Evolutionary conservation across 2,888 invertebrate species (phyloP).

Genomic region (Baronia brevicornis): DNA sequence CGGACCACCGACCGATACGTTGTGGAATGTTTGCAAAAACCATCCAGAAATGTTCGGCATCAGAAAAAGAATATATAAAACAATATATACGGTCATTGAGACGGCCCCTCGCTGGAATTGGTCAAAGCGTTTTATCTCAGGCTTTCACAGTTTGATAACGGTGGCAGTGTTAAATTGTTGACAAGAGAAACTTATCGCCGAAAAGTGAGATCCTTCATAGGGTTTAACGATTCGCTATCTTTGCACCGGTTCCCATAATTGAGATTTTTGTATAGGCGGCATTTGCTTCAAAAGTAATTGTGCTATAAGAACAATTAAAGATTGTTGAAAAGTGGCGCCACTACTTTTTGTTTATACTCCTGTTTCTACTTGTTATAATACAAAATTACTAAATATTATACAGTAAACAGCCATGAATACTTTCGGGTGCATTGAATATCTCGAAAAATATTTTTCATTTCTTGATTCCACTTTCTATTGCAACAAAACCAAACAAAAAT

Average conservation of each 20-base stretch:
- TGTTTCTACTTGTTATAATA: too few relatives aligned
- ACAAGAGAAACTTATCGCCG: constrained; percentile 53
- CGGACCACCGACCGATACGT: constrained; percentile 63
- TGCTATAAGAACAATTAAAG: too few relatives aligned
- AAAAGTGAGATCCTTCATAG: constrained; percentile 39
- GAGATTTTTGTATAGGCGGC: constrained; percentile 2
- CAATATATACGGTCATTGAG: constrained; percentile 55
- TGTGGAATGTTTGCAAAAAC: constrained; percentile 59
- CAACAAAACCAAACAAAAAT: too few relatives aligned
- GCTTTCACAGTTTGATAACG: constrained; percentile 67
- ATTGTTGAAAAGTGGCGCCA: too few relatives aligned
- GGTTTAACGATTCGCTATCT: constrained; percentile 20
- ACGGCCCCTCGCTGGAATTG: constrained; percentile 59
- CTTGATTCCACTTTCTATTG: too few relatives aligned
- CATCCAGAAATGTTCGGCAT: constrained; percentile 41
- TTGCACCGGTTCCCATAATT: constrained; percentile 9
- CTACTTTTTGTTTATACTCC: too few relatives aligned
- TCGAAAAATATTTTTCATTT: too few relatives aligned
- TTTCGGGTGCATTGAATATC: too few relatives aligned
- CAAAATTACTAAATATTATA: too few relatives aligned
- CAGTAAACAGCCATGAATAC: too few relatives aligned
- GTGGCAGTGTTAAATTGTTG: constrained; percentile 55
- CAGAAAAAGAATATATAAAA: constrained; percentile 60
- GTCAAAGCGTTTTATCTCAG: constrained; percentile 66
- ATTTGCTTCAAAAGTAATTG: too few relatives aligned